These are phyloP conservation scores for Tetrao urogallus DNA, from an alignment of 2,113 vertebrate genomes.

Conservation along the genomic window DNA sequence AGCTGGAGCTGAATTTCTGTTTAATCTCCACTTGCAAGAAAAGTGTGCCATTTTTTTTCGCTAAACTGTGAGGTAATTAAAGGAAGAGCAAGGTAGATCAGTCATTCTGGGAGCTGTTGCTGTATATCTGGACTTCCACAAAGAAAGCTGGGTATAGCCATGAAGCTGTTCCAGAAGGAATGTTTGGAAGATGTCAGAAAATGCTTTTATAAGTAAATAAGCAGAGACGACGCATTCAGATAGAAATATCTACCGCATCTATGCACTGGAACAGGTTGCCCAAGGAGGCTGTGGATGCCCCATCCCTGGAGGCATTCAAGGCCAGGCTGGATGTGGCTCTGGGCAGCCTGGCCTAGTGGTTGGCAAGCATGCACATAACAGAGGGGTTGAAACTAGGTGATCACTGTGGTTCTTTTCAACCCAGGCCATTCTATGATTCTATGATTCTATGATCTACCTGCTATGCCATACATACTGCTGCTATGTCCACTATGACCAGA, in stretches of 20 bases:
- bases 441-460: background rate
- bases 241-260: constrained; percentile 9
- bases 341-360: no score
- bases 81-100: constrained; percentile 44
- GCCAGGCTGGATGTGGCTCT: no score
- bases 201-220: background rate
- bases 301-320: no score
- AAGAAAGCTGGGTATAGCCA: background rate
- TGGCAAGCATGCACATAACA: no score
- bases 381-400: no score
- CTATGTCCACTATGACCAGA: background rate
- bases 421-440: no score
- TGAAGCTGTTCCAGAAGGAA: constrained; percentile 39
- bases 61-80: constrained; percentile 50
- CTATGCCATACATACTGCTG: constrained; percentile 19
- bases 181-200: constrained; percentile 5
- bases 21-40: constrained; percentile 38
- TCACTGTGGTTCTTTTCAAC: no score
- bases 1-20: constrained; percentile 14
- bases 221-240: background rate
- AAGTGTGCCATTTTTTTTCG: background rate
- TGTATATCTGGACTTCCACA: constrained; percentile 34
- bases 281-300: no score
- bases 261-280: no score
- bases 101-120: constrained; percentile 24